Evolutionary conservation across 2,888 invertebrate genomes (phyloP).

Genomic region (Cancer borealis): DNA sequence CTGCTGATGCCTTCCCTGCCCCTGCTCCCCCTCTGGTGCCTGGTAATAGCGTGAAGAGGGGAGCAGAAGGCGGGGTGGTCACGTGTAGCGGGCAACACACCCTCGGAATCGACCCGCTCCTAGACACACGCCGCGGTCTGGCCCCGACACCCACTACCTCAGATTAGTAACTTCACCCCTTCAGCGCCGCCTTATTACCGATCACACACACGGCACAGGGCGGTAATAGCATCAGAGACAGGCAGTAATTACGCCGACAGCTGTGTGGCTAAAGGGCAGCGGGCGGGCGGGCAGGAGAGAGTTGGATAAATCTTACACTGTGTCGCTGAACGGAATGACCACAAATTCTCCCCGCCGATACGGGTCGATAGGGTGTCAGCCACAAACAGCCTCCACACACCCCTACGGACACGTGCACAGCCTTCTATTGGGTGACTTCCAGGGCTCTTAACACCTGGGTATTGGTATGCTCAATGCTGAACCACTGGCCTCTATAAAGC

Average conservation of each 20-base stretch:
- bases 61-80: neutral
- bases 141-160: neutral
- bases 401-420: neutral
- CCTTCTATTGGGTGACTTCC: neutral
- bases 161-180: constrained; percentile 15
- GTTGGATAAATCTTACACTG: neutral
- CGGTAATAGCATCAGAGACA: neutral
- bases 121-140: constrained; percentile 4
- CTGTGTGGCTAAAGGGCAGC: neutral
- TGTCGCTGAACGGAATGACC: neutral
- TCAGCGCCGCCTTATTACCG: neutral
- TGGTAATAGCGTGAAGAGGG: neutral
- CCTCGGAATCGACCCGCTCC: neutral
- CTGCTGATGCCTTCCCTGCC: neutral
- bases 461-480: neutral
- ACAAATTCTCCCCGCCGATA: neutral
- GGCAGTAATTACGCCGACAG: neutral
- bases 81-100: neutral
- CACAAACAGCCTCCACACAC: neutral
- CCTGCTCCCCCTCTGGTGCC: neutral
- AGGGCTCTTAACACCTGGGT: neutral
- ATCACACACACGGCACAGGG: neutral
- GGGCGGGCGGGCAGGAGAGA: neutral
- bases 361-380: neutral
- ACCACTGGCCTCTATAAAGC: neutral